These are phyloP conservation scores for Drosophila orena DNA, from an alignment of 1,140 invertebrate species.

Conservation along the genomic window DNA sequence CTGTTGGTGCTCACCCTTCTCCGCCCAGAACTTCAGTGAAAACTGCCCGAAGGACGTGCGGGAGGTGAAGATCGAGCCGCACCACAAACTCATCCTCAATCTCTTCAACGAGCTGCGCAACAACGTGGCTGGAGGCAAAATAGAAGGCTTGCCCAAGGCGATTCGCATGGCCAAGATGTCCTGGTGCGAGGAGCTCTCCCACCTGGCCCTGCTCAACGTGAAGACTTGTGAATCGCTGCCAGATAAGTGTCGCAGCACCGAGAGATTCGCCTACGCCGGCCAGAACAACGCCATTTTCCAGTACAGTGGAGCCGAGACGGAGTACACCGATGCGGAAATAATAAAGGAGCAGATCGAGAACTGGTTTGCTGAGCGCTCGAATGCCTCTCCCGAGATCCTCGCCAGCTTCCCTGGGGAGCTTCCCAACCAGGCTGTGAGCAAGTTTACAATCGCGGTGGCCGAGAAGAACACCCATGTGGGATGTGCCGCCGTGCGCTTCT, in stretches of 20 bases:
- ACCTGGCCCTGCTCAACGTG: slow-evolving; percentile 54
- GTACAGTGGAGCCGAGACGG: slow-evolving; percentile 55
- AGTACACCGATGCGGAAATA: slow-evolving; percentile 64
- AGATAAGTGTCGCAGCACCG: slow-evolving; percentile 74
- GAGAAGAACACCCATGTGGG: slow-evolving; percentile 65
- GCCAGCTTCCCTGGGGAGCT: slow-evolving; percentile 61
- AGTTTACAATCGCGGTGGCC: slow-evolving; percentile 63
- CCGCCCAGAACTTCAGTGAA: slow-evolving; percentile 54
- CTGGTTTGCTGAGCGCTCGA: slow-evolving; percentile 60
- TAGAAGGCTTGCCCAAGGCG: slow-evolving; percentile 56
- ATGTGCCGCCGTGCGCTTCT: slow-evolving; percentile 58
- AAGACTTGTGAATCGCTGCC: slow-evolving; percentile 61
- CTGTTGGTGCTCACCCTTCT: neutral
- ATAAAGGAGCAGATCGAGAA: slow-evolving; percentile 72
- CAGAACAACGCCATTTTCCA: slow-evolving; percentile 73
- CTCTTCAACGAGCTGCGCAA: slow-evolving; percentile 69
- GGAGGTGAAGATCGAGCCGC: slow-evolving; percentile 30
- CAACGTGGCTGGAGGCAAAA: slow-evolving; percentile 53
- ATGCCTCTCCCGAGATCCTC: slow-evolving; percentile 56
- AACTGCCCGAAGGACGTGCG: slow-evolving; percentile 62
- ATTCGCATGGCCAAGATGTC: slow-evolving; percentile 71
- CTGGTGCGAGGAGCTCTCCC: slow-evolving; percentile 67
- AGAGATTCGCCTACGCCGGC: slow-evolving; percentile 69
- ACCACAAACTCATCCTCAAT: slow-evolving; percentile 55
- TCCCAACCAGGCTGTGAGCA: slow-evolving; percentile 58